Evolutionary conservation across 2,113 vertebrate species (phyloP).

Genomic region (Corythoichthys intestinalis): DNA sequence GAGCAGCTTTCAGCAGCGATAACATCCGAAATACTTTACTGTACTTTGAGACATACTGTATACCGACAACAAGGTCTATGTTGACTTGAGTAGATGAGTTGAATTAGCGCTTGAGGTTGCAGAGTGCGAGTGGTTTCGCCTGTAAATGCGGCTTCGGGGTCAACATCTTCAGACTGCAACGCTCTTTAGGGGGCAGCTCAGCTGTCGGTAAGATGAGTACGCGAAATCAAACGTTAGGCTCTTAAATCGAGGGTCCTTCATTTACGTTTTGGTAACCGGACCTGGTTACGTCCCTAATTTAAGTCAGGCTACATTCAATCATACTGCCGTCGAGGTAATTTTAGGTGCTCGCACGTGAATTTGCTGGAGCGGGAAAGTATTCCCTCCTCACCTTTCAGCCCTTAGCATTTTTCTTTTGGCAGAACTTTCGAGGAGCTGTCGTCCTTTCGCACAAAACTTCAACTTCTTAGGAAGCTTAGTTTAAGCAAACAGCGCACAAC

Average conservation of each 20-base stretch:
- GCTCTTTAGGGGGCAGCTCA: conserved; percentile 7
- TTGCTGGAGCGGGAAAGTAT: background rate
- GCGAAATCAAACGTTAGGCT: conserved; percentile 11
- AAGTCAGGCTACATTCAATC: background rate
- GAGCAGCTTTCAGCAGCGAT: background rate
- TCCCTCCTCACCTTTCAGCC: background rate
- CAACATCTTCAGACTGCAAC: background rate
- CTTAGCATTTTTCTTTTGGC: background rate
- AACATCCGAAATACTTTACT: background rate
- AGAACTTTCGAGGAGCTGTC: background rate
- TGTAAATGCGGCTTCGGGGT: background rate
- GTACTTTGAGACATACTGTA: background rate
- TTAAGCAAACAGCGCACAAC: background rate
- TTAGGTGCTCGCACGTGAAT: background rate
- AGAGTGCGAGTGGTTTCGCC: too few relatives aligned
- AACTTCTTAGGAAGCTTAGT: background rate
- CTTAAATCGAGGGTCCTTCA: background rate
- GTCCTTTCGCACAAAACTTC: background rate
- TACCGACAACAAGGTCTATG: background rate
- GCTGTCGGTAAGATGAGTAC: conserved; percentile 44
- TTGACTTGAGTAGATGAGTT: background rate
- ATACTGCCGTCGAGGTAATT: background rate
- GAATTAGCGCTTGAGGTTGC: background rate
- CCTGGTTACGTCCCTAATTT: background rate
- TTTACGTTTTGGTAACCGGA: background rate